phyloP scores from a whole-genome alignment of 1,140 invertebrate genomes.

The Amyelois transitella region DNA sequence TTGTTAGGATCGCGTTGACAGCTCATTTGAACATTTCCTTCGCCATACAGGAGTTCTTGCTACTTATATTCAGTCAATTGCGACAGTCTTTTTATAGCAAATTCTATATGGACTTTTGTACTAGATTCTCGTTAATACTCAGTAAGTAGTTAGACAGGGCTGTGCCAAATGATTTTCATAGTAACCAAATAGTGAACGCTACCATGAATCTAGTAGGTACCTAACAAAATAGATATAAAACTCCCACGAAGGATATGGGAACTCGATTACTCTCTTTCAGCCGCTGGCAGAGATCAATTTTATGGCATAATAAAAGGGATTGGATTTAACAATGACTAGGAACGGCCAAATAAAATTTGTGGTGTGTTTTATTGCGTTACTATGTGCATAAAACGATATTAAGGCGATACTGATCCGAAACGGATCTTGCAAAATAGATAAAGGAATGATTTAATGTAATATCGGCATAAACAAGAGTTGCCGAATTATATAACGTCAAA shows the following conservation, averaged over 20 bases:
- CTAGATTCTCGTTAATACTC: neutral
- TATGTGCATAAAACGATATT: neutral
- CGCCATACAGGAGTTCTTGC: too few species aligned
- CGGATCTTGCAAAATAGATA: neutral
- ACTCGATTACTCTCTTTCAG: neutral
- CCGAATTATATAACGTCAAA: too few species aligned
- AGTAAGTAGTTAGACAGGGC: too few species aligned
- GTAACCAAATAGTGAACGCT: too few species aligned
- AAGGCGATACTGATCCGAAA: neutral
- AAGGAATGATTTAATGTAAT: too few species aligned
- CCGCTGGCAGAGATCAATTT: neutral
- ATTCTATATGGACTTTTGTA: neutral
- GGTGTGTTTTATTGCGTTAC: neutral
- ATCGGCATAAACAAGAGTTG: too few species aligned
- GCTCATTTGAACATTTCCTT: too few species aligned
- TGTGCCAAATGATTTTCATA: too few species aligned
- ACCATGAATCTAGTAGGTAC: too few species aligned
- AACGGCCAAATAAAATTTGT: constrained; percentile 1
- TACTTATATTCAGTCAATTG: too few species aligned
- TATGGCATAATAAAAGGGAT: neutral
- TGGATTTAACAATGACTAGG: neutral
- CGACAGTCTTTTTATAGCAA: too few species aligned
- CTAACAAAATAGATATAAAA: neutral
- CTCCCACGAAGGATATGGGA: neutral
- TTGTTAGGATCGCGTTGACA: neutral